Percentiles rank a stretch among this genome's conserved stretches.
Evolutionary conservation across 2,797 vertebrate genomes (phyloP).

Genomic region (Acrossocheilus wenchowensis): DNA sequence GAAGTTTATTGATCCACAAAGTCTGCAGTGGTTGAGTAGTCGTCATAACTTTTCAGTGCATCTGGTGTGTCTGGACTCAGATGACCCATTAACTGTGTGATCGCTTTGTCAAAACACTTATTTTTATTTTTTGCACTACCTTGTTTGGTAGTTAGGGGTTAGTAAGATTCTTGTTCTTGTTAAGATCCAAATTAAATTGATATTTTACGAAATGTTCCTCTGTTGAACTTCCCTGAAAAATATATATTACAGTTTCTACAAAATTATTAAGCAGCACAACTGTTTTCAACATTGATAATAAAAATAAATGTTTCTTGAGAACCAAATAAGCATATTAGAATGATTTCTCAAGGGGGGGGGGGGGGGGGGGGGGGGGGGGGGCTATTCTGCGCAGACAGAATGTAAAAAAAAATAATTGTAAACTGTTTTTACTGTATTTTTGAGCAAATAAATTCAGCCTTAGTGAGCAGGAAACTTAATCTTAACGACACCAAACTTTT

Average conservation of each 20-base stretch:
- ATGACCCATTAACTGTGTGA: conserved; percentile 30
- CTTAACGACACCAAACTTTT: background rate
- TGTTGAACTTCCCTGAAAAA: background rate
- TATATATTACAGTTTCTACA: background rate
- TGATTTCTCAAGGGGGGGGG: background rate
- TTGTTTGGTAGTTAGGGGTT: background rate
- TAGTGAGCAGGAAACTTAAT: background rate
- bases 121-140: background rate
- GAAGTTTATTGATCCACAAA: conserved; percentile 49
- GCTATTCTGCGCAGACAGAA: too few species aligned
- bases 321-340: background rate
- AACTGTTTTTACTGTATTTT: background rate
- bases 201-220: background rate
- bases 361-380: too few species aligned
- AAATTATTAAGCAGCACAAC: background rate
- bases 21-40: background rate
- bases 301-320: background rate
- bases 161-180: background rate
- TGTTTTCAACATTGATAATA: background rate
- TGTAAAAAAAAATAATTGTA: background rate
- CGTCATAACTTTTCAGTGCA: background rate
- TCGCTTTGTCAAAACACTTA: conserved; percentile 13
- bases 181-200: background rate
- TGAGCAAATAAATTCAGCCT: background rate
- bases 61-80: conserved; percentile 52